phyloP scores from a whole-genome alignment of 2,888 invertebrate genomes.

The Disparrhopalites patrizii region DNA sequence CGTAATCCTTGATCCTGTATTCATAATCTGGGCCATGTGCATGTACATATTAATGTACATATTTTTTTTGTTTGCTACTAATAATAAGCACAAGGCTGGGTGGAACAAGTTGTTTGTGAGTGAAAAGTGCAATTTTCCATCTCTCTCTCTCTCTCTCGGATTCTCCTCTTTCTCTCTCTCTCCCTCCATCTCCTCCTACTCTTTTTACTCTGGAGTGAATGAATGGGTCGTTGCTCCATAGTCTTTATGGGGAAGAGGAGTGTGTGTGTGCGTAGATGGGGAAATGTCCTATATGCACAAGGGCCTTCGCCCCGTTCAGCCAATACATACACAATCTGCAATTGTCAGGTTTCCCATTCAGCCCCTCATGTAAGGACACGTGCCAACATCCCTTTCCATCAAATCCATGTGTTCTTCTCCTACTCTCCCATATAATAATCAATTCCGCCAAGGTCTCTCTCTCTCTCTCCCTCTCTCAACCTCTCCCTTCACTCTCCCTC shows the following conservation, averaged over 20 bases:
- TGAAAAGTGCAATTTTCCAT: slow-evolving; percentile 10
- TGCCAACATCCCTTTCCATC: slow-evolving; percentile 20
- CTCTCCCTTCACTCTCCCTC: background rate
- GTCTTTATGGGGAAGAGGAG: background rate
- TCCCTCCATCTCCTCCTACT: slow-evolving; percentile 1
- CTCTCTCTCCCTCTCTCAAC: background rate
- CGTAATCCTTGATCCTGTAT: background rate
- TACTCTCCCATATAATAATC: slow-evolving; percentile 4
- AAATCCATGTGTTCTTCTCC: slow-evolving; percentile 26
- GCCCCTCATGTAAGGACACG: slow-evolving; percentile 18
- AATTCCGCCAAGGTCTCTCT: background rate
- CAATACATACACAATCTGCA: slow-evolving; percentile 22
- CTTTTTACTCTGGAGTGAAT: background rate
- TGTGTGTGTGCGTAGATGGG: background rate
- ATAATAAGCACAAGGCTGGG: too few relatives aligned
- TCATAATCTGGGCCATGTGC: background rate
- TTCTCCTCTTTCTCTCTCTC: too few relatives aligned
- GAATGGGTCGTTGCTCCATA: background rate
- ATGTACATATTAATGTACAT: background rate
- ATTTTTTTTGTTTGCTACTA: too few relatives aligned
- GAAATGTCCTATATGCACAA: background rate
- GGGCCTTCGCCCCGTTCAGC: background rate
- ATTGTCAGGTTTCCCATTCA: slow-evolving; percentile 31
- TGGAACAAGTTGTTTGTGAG: background rate
- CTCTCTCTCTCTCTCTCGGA: too few relatives aligned